These are phyloP conservation scores for Eumeta japonica DNA, from an alignment of 1,140 invertebrate genomes.

Conservation along the genomic window DNA sequence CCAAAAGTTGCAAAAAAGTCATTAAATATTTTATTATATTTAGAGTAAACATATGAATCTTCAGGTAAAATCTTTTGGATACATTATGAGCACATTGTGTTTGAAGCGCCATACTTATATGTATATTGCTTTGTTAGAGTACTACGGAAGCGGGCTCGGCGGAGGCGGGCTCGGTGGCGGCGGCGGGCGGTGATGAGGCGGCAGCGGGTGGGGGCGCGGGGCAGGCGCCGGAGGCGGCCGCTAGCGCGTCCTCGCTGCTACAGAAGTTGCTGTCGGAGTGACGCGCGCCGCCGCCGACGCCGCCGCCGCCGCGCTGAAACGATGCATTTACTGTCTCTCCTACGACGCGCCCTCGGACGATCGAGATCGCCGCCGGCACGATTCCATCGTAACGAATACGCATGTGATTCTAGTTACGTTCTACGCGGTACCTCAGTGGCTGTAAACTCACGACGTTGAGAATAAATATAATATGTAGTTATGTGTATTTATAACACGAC, in stretches of 20 bases:
- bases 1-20: no score
- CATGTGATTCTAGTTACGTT: slow-evolving; percentile 28
- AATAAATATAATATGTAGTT: slow-evolving; percentile 24
- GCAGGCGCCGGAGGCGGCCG: slow-evolving; percentile 58
- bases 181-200: slow-evolving; percentile 30
- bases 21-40: no score
- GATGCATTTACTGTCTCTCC: slow-evolving; percentile 3
- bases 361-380: slow-evolving; percentile 13
- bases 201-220: slow-evolving; percentile 13
- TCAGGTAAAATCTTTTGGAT: no score
- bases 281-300: slow-evolving; percentile 23
- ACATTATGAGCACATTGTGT: no score
- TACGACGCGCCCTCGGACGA: slow-evolving; percentile 13
- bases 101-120: no score
- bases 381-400: slow-evolving; percentile 19
- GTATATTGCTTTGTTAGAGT: no score
- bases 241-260: slow-evolving; percentile 69
- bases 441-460: slow-evolving; percentile 32
- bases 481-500: slow-evolving; percentile 12
- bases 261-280: slow-evolving; percentile 78
- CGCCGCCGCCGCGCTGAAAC: no score
- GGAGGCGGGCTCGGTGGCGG: slow-evolving; percentile 19
- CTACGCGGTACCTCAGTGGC: slow-evolving; percentile 44
- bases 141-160: slow-evolving; percentile 69
- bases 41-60: no score